phyloP scores from a whole-genome alignment of 64 coral and sea anemone genomes.

The Orbicella faveolata region DNA sequence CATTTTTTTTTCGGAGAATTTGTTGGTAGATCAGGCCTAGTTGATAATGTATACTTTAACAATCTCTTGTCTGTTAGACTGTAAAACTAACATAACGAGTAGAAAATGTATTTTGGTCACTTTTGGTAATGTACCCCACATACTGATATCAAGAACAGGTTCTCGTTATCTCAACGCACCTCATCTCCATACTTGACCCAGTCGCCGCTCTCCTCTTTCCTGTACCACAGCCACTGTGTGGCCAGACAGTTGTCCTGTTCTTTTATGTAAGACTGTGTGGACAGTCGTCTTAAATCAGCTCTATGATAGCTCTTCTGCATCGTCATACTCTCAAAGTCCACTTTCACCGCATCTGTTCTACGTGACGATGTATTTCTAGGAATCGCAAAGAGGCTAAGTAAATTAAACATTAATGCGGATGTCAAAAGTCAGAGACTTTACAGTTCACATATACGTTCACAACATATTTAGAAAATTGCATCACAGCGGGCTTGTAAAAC shows the following conservation, averaged over 20 bases:
- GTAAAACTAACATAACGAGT: too few relatives aligned
- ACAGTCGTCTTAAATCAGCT: slow-evolving; percentile 65
- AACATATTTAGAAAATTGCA: too few relatives aligned
- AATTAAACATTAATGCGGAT: neutral
- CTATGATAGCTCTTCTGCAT: slow-evolving; percentile 69
- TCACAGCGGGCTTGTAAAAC: too few relatives aligned
- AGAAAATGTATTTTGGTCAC: too few relatives aligned
- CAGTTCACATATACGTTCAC: too few relatives aligned
- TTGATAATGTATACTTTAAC: too few relatives aligned
- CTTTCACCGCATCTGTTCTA: slow-evolving; percentile 27
- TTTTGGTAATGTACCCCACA: too few relatives aligned
- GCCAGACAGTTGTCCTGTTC: slow-evolving; percentile 23
- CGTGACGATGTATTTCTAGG: neutral
- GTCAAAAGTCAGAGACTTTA: too few relatives aligned
- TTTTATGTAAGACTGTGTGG: slow-evolving; percentile 67
- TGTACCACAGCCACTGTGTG: slow-evolving; percentile 81
- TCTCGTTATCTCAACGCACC: neutral
- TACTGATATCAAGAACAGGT: neutral
- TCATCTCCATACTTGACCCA: slow-evolving; percentile 66
- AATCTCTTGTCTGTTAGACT: too few relatives aligned
- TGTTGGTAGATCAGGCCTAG: too few relatives aligned
- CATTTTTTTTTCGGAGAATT: too few relatives aligned
- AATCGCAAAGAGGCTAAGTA: neutral
- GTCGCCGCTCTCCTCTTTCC: slow-evolving; percentile 55
- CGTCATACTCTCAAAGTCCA: slow-evolving; percentile 79